Base-by-base conservation (phyloP, 2,113 vertebrate species). In the Cyprinus carpio region DNA sequence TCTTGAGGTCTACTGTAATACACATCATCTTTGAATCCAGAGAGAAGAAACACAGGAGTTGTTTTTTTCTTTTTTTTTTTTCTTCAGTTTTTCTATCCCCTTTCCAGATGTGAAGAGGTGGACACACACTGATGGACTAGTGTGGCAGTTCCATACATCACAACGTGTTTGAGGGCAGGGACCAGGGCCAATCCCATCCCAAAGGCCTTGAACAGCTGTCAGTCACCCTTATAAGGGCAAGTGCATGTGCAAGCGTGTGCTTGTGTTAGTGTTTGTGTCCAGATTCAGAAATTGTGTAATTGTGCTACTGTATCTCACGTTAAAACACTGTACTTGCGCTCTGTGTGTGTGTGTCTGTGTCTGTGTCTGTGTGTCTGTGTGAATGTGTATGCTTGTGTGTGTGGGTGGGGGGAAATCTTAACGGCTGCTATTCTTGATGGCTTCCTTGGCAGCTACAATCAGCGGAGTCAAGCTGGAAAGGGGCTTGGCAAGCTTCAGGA, bases 381-480 rank as follows among this genome's bases (percentile, higher is more conserved):
- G 91, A 89, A 89, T 81, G 89, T 90, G 90, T 90, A 86, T 81
- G 72, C 43, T 65, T 82, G 58, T 75, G 86, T 87, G 82, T 82
- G 84, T 29, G 37, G n/a, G 13, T 34, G 23, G 11, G 40, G 12
- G 29, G 54, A 10, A 34, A 64, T 60, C 82, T 92, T 98, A 99
- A 92, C 98, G 97, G 93, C 97, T 98, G 95, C 97, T 99, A 94
- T 99, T 99, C 94, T 99, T 99, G 94, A 99, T 99, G 43, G 98
- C 98, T 95, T 99, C 98, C 94, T 99, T 99, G 16, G 98, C 98
- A 86, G 98, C 98, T 87, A 99, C 96, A 95, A 99, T 99, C 95
- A 99, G 95, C 87, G 98, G 98, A 90, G 97, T 98, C 95, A 99
- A 95, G 92, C 98, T 99, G 90, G 98, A 99, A 62, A 99, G 96